A percentile compares a stretch with the other conserved stretches of the same genome.
Conservation (phyloP, 2,113 vertebrate species). For the Phasianus colchicus region DNA sequence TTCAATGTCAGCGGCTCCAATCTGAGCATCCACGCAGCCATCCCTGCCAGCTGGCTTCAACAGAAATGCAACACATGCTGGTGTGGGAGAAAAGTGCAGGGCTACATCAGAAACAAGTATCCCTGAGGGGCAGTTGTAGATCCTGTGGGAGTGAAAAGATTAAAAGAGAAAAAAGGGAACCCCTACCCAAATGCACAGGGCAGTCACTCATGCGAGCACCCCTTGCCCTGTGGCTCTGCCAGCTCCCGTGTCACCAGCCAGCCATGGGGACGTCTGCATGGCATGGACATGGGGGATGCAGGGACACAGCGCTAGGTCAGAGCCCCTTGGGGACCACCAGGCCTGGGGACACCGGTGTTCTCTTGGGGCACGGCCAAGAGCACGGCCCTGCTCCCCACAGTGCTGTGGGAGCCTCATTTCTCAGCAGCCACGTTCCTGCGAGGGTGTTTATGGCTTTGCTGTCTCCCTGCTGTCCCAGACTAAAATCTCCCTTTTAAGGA, state of each 20-base stretch:
- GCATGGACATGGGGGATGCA: accelerated
- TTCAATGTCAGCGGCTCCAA: not conserved
- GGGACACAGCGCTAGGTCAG: not conserved
- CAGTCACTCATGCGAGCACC: not conserved
- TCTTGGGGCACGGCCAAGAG: not conserved
- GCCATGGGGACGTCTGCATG: not conserved
- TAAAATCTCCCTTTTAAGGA: constrained; percentile 57
- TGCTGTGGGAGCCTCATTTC: not conserved
- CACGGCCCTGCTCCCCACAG: accelerated
- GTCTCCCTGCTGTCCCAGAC: not conserved
- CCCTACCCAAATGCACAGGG: not conserved
- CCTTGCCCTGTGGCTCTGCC: not conserved
- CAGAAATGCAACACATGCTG: not conserved
- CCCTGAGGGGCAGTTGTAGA: not conserved
- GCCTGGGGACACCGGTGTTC: not conserved
- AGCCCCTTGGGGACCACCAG: not conserved
- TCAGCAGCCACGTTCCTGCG: not conserved
- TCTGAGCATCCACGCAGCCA: too few relatives aligned
- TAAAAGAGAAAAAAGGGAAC: not conserved
- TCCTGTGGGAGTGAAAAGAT: not conserved
- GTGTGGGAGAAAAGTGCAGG: too few relatives aligned
- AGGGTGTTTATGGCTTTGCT: constrained; percentile 36
- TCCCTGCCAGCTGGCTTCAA: not conserved
- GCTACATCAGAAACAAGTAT: not conserved
- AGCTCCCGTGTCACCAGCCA: not conserved